Evolutionary conservation across 2,888 invertebrate species (phyloP), one percentile per base, ranked within the genome.

Genomic region (Ennomos erosarius): DNA sequence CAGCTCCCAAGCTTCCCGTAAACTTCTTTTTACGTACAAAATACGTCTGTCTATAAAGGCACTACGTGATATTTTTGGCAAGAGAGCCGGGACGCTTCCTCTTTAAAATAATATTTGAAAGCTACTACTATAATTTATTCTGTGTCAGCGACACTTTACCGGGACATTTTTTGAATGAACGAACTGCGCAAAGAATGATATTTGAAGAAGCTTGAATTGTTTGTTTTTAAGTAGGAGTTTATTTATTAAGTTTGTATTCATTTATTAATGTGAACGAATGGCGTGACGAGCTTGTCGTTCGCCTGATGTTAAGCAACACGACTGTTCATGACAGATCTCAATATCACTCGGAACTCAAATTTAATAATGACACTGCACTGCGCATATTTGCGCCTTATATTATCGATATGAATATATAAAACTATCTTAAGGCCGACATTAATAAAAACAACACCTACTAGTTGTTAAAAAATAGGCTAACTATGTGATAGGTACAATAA

Each of bases 31-130:
- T 88, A 88, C 82, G 87, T 81, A 78, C 79, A 82, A 84, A 87
- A 68, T 84, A 82, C 81, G 84, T 79, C 70, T 77, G 73, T 75
- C 74, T 83, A 81, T 90, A 89, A 90, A 90, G 80, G 74, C 71
- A 63, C 74, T 82, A 88, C 90, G 90, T 90, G 90, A 88, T 85
- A 82, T 84, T 85, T 88, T 87, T 86, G 84, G 84, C 84, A 86
- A 87, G 77, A 73, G 70, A 65, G 70, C 71, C 56, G 55, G 54
- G 44, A 69, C 59, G 71, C 66, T 69, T 68, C 65, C 75, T 70
- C 65, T 66, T 69, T 60, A 75, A 81, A 81, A 79, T 80, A 79
- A 79, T 63, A 76, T 71, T 67, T 68, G 72, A 66, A 64, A 68
- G 61, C 68, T 71, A 69, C 55, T 55, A 39, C 51, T 44, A 26